Evolutionary conservation across 1,140 invertebrate genomes (phyloP).

Genomic region (Parapsyche elsis): DNA sequence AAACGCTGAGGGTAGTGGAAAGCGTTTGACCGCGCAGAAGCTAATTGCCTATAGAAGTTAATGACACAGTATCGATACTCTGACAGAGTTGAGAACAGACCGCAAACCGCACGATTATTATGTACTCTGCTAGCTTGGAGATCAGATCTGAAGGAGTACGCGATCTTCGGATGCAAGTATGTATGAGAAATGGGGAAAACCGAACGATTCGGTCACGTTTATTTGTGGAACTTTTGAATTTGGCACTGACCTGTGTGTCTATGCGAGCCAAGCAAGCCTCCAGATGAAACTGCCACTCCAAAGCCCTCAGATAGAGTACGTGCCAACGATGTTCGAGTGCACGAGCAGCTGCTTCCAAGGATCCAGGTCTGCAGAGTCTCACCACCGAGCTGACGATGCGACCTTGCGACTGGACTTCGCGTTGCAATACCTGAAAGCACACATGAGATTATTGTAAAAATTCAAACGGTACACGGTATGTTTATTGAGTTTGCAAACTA

Average conservation of each 20-base stretch:
- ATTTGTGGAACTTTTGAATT: background rate
- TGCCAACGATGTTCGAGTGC: constrained; percentile 88
- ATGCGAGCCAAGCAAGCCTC: constrained; percentile 64
- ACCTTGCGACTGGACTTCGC: constrained; percentile 86
- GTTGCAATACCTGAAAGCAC: constrained; percentile 79
- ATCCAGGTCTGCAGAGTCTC: constrained; percentile 69
- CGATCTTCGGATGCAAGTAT: too few relatives aligned
- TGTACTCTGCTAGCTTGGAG: too few relatives aligned
- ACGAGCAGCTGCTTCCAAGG: constrained; percentile 62
- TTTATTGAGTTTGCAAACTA: too few relatives aligned
- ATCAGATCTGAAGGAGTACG: too few relatives aligned
- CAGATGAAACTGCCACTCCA: constrained; percentile 86
- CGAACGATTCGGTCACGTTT: background rate
- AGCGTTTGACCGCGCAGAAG: too few relatives aligned
- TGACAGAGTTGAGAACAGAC: too few relatives aligned
- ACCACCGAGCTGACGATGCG: constrained; percentile 84
- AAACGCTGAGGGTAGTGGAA: too few relatives aligned
- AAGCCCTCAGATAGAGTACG: constrained; percentile 83
- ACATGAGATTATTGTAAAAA: constrained; percentile 36
- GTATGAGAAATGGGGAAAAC: background rate
- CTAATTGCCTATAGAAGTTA: too few relatives aligned
- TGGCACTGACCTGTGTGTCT: constrained; percentile 62
- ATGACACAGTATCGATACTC: too few relatives aligned
- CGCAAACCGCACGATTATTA: too few relatives aligned
- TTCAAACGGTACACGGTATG: too few relatives aligned